A percentile compares a stretch with the other conserved stretches of the same genome.
phyloP scores from a whole-genome alignment of 2,113 vertebrate genomes.

The Eupsittula cactorum region DNA sequence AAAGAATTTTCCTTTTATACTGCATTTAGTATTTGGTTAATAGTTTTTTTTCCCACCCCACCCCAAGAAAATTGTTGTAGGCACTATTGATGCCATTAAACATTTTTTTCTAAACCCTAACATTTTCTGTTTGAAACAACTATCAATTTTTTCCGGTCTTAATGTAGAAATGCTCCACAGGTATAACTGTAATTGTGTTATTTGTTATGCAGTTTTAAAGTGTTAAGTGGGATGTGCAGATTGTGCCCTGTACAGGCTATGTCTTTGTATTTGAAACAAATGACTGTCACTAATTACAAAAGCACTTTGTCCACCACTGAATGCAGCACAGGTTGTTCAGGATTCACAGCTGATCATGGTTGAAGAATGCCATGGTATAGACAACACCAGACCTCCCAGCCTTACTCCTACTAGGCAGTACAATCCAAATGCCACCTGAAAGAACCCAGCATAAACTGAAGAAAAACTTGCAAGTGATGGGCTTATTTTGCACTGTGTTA shows the following conservation, averaged over 20 bases:
- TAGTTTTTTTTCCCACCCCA: accelerated
- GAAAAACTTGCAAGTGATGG: neutral
- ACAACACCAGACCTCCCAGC: neutral
- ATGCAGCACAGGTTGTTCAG: neutral
- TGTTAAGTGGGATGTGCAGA: neutral
- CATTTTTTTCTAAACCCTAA: neutral
- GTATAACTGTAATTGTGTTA: neutral
- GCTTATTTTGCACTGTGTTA: neutral
- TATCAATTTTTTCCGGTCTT: neutral
- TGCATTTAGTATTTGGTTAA: neutral
- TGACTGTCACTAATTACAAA: neutral
- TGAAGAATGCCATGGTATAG: neutral
- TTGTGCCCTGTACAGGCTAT: neutral
- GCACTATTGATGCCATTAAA: neutral
- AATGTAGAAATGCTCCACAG: neutral
- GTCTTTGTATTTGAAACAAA: neutral
- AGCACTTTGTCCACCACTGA: neutral
- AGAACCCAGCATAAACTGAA: accelerated
- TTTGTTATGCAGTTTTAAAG: neutral
- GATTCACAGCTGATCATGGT: neutral
- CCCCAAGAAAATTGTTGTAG: neutral
- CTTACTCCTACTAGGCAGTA: neutral
- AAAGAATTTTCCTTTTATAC: neutral
- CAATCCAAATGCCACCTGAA: neutral
- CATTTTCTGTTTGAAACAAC: neutral